Base-by-base conservation (phyloP, 2,888 invertebrate genomes). In the Mythimna pallens region DNA sequence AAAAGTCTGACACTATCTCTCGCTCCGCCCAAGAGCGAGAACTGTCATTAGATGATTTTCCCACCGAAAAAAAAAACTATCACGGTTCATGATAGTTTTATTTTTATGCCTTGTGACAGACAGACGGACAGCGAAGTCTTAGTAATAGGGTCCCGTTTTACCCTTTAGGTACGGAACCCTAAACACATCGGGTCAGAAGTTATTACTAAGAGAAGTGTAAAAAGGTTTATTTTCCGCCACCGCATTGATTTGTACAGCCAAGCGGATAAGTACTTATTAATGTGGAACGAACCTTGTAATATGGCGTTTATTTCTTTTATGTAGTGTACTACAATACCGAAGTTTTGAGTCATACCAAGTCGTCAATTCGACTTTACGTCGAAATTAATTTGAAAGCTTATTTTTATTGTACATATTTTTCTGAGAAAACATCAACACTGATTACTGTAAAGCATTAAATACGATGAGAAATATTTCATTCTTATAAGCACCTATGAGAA, bases 211-310 rank as follows among this genome's bases (percentile, higher is more conserved):
- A 61, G 54, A 30, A 36, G 22, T 63, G 43, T 14, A 65, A 52
- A 76, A 66, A 43, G 22, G 52, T 40, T 65, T 3, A 65, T 40
- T 64, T 36, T 36, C 17, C 55, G 55, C 40, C 40, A 63, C 8
- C 25, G 20, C 50, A 47, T 59, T 66, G 70, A 64, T 75, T 66
- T 57, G 55, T 64, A 59, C 63, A 55, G 20, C 22, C 50, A 25
- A 70, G 54, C 54, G 52, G 22, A 62, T 65, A 79, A 54, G 68
- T 58, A 40, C 30, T 68, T 58, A 79, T 68, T 80, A 71, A 72
- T 54, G 65, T 64, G 66, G 66, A 76, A 76, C 40, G 65, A 66
- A 78, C 70, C 77, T 70, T 76, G 77, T 66, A 81, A 66, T 59
- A 70, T 30, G 25, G 63, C 58, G 58, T 70, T 81, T 76, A 66